phyloP scores from a whole-genome alignment of 2,113 vertebrate species.

The Phaethon lepturus region DNA sequence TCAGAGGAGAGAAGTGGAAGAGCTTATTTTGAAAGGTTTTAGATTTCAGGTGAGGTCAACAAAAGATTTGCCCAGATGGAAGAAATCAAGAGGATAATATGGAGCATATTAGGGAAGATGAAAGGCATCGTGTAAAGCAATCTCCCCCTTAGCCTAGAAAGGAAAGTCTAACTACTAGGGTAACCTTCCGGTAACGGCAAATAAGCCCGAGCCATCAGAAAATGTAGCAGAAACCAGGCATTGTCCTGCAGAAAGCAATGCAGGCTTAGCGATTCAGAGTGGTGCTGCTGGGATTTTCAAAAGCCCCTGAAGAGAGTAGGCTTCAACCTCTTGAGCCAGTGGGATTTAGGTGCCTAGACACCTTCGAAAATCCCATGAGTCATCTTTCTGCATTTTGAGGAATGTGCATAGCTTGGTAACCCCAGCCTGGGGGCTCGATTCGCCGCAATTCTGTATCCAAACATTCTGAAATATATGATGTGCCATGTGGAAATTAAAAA shows the following conservation, averaged over 20 bases:
- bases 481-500: background rate
- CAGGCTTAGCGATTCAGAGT: background rate
- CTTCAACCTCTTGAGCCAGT: background rate
- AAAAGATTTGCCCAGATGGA: constrained; percentile 63
- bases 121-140: constrained; percentile 27
- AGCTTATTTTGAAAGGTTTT: constrained; percentile 60
- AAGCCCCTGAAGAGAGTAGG: background rate
- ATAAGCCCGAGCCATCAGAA: background rate
- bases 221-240: background rate
- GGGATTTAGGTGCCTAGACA: background rate
- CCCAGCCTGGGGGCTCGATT: background rate
- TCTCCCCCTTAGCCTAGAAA: constrained; percentile 14
- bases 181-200: background rate
- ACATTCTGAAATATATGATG: background rate
- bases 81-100: constrained; percentile 58
- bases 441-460: accelerated
- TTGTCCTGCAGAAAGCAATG: background rate
- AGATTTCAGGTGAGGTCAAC: constrained; percentile 62
- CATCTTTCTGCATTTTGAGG: background rate
- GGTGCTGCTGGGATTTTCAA: background rate
- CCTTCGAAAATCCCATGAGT: background rate
- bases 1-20: constrained; percentile 17
- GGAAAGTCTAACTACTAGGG: background rate
- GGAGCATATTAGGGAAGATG: constrained; percentile 47
- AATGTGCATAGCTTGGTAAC: background rate